Conservation (phyloP, 37 sponge, comb jelly and placozoan species). For the Spongia lamella region DNA sequence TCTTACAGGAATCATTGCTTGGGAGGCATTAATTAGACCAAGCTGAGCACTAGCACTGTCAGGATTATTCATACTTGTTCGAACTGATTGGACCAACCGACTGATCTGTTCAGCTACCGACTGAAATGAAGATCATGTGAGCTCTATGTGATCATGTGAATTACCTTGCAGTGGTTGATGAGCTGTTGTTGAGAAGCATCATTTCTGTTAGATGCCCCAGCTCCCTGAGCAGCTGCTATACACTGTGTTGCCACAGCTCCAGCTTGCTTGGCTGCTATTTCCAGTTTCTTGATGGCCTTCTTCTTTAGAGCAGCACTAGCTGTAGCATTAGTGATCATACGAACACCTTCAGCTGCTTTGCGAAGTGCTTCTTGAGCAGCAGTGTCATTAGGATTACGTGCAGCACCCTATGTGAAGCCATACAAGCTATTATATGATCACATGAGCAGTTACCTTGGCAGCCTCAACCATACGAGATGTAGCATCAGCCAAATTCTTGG, state of each 20-base stretch:
- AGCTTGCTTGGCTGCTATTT: conserved; percentile 90
- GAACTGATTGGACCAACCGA: conserved; percentile 77
- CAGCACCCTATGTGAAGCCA: conserved; percentile 6
- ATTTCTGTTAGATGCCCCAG: conserved; percentile 84
- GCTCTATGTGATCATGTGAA: not conserved
- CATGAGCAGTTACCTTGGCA: conserved; percentile 79
- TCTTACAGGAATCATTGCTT: conserved; percentile 80
- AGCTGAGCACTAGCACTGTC: conserved; percentile 86
- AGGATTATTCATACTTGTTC: conserved; percentile 65
- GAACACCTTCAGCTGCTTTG: conserved; percentile 66
- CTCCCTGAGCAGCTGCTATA: conserved; percentile 97
- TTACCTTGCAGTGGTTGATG: conserved; percentile 78
- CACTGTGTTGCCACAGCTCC: conserved; percentile 89
- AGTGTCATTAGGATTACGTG: conserved; percentile 41
- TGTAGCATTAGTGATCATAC: conserved; percentile 64
- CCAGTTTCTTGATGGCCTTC: conserved; percentile 81
- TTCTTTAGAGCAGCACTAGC: conserved; percentile 81
- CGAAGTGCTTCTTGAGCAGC: conserved; percentile 68
- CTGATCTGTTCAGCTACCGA: conserved; percentile 86
- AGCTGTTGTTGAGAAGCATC: conserved; percentile 80
- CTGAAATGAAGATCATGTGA: not conserved
- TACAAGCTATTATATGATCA: not conserved
- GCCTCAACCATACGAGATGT: conserved; percentile 95
- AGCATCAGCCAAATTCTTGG: conserved; percentile 90
- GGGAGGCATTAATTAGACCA: conserved; percentile 89